phyloP scores from a whole-genome alignment of 1,140 invertebrate genomes.

The Rhizoglyphus robini region DNA sequence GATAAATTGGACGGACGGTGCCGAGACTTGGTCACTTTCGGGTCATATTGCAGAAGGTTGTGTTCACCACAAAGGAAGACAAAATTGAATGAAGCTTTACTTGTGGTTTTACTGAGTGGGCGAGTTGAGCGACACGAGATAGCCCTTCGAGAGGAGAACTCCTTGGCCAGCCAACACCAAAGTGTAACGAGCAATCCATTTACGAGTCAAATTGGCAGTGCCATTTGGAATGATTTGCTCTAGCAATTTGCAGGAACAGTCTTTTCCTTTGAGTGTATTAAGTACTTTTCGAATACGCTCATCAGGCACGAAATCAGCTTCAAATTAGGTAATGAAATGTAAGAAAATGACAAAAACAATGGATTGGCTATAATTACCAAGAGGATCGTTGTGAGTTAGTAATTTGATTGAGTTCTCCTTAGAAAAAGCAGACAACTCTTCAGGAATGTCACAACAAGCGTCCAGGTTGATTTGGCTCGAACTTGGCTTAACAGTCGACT shows the following conservation, averaged over 20 bases:
- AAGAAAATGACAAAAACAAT: conserved; percentile 11
- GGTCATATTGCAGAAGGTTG: too few species aligned
- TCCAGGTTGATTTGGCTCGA: conserved; percentile 91
- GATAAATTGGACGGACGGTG: too few species aligned
- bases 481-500: conserved; percentile 65
- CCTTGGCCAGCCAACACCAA: conserved; percentile 76
- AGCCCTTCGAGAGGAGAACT: conserved; percentile 73
- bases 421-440: conserved; percentile 72
- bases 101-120: not conserved
- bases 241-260: conserved; percentile 29
- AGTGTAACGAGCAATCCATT: conserved; percentile 67
- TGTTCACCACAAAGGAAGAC: too few species aligned
- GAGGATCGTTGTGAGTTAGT: conserved; percentile 84
- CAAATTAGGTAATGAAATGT: not conserved
- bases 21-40: too few species aligned
- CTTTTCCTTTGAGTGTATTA: conserved; percentile 39
- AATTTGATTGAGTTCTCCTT: conserved; percentile 79
- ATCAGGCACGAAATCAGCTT: conserved; percentile 21
- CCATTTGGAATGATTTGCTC: conserved; percentile 38
- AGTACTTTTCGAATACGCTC: not conserved
- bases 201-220: conserved; percentile 31
- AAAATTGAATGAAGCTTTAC: conserved; percentile 2
- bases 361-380: conserved; percentile 45
- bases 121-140: conserved; percentile 38
- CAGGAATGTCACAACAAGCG: conserved; percentile 86